Evolutionary conservation across 2,888 invertebrate species (phyloP).

Genomic region (Gastracanthus pulcherrimus): DNA sequence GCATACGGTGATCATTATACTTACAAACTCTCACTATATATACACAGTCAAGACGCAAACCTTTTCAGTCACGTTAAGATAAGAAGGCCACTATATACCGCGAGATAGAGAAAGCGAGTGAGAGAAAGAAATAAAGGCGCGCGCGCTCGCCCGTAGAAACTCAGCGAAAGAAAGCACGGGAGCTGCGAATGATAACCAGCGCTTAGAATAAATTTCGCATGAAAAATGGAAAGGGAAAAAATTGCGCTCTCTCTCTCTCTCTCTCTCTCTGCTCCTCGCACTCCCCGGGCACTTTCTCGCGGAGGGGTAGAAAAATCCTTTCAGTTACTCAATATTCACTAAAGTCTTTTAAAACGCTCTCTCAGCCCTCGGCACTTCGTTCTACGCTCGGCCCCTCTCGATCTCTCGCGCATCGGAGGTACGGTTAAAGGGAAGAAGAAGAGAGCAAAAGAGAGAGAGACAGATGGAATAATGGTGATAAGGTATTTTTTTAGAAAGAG

Average conservation of each 20-base stretch:
- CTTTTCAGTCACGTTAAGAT: not conserved
- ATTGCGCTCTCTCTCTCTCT: not conserved
- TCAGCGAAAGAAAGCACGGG: not conserved
- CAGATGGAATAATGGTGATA: slow-evolving; percentile 25
- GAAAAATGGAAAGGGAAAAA: slow-evolving; percentile 39
- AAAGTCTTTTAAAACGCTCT: slow-evolving; percentile 58
- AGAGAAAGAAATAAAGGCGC: slow-evolving; percentile 13
- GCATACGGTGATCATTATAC: too few relatives aligned
- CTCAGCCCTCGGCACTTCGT: not conserved
- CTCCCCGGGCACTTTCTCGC: not conserved
- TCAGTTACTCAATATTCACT: slow-evolving; percentile 57
- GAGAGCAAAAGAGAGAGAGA: not conserved
- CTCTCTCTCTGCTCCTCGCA: not conserved
- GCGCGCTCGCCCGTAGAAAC: not conserved
- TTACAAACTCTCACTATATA: not conserved
- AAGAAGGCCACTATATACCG: too few relatives aligned
- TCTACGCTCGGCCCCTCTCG: too few relatives aligned
- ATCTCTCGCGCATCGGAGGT: slow-evolving; percentile 18
- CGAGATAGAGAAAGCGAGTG: not conserved
- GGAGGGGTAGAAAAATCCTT: slow-evolving; percentile 32
- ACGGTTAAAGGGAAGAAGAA: slow-evolving; percentile 26
- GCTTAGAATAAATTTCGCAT: slow-evolving; percentile 41
- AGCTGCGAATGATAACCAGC: slow-evolving; percentile 10
- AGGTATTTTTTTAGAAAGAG: slow-evolving; percentile 2
- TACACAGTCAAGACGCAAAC: not conserved